Percentiles rank a stretch among this genome's conserved stretches.
Conservation (phyloP, 2,113 vertebrate genomes). For the Cariama cristata region DNA sequence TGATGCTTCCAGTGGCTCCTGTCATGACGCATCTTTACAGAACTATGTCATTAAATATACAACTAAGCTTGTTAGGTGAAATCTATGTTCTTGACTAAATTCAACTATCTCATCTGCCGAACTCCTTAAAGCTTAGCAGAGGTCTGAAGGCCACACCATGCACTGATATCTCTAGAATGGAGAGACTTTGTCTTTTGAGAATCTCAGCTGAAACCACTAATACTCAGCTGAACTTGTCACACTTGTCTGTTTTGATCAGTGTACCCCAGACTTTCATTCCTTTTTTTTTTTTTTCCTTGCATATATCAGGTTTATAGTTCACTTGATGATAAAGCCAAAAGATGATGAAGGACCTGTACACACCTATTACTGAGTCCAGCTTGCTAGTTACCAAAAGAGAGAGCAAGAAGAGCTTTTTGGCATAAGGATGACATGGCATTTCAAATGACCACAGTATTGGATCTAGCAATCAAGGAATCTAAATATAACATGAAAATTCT, state of each 20-base stretch:
- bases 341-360: slow-evolving; percentile 64
- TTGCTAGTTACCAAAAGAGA: slow-evolving; percentile 74
- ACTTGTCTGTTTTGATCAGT: not conserved
- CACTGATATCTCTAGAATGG: not conserved
- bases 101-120: not conserved
- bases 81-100: not conserved
- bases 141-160: not conserved
- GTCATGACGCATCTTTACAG: not conserved
- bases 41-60: not conserved
- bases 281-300: fast-evolving
- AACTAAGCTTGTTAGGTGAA: not conserved
- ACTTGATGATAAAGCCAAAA: slow-evolving; percentile 56
- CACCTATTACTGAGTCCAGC: slow-evolving; percentile 49
- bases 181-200: not conserved
- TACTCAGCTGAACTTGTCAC: not conserved
- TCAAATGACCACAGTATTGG: slow-evolving; percentile 68
- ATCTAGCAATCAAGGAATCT: slow-evolving; percentile 69
- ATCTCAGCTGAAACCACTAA: not conserved
- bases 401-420: slow-evolving; percentile 72
- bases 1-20: not conserved
- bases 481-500: slow-evolving; percentile 66
- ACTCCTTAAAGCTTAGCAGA: not conserved
- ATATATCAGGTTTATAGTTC: slow-evolving; percentile 61
- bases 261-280: too few species aligned
- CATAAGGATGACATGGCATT: not conserved